Evolutionary conservation across 2,888 invertebrate species (phyloP).

Genomic region (Sesia apiformis): DNA sequence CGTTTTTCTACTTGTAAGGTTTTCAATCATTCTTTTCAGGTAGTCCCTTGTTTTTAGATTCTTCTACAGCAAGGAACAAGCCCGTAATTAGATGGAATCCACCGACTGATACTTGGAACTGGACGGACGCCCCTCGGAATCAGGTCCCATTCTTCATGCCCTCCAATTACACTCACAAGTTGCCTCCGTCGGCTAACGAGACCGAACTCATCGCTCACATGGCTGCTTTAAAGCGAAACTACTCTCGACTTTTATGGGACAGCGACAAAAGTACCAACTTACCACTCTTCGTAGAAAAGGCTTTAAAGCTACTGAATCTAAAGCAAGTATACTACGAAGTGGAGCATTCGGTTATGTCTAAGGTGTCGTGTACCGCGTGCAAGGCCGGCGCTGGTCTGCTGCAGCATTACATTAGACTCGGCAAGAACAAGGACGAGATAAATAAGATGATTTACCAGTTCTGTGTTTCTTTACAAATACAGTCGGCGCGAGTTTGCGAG

Average conservation of each 20-base stretch:
- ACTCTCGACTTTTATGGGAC: constrained; percentile 82
- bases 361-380: constrained; percentile 93
- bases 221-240: constrained; percentile 58
- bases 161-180: constrained; percentile 60
- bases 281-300: constrained; percentile 87
- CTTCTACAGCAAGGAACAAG: constrained; percentile 35
- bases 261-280: constrained; percentile 80
- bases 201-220: constrained; percentile 61
- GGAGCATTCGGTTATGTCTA: constrained; percentile 93
- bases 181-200: constrained; percentile 67
- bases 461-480: constrained; percentile 90
- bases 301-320: constrained; percentile 85
- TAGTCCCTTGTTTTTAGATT: constrained; percentile 61
- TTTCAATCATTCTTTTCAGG: constrained; percentile 28
- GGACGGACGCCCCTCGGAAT: constrained; percentile 47
- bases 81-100: constrained; percentile 66
- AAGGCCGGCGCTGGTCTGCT: constrained; percentile 89
- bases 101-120: constrained; percentile 64
- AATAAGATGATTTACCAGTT: constrained; percentile 89
- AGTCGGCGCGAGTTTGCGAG: constrained; percentile 90
- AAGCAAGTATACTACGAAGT: constrained; percentile 89
- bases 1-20: too few species aligned
- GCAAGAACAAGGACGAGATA: constrained; percentile 90
- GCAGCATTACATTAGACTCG: constrained; percentile 88
- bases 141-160: constrained; percentile 61